Base-by-base conservation (phyloP, 2,888 invertebrate species). In the Lacanobia oleracea region DNA sequence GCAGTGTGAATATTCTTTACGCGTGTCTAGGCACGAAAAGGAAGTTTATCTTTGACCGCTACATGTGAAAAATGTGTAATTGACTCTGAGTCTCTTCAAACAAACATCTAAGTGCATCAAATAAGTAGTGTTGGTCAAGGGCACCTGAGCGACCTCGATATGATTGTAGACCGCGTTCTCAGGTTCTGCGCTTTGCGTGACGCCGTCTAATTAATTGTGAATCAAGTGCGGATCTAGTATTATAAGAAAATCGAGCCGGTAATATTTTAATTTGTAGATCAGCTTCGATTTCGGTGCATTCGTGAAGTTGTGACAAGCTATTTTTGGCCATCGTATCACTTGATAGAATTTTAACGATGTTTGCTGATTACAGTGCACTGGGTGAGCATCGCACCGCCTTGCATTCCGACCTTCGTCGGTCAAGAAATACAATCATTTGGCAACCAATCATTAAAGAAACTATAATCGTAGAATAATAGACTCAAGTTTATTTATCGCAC, bases 361-460 rank as follows among this genome's bases (percentile, higher is more conserved):
- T 88, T 86, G 83, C 85, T 86, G 84, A 87, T 87, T 90, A 88
- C 86, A 87, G 82, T 84, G 83, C 78, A 79, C 86, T 79, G 81
- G 88, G 93, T 92, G 93, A 93, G 93, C 92, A 93, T 92, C 89
- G 89, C 86, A 88, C 88, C 86, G 88, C 90, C 88, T 89, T 87
- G 91, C 91, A 91, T 92, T 91, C 90, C 89, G 93, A 94, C 94
- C 94, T 95, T 94, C 94, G 87, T 89, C 87, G 92, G 92, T 93
- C 93, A 94, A 94, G 94, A 94, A 95, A 93, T 93, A 93, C 92
- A 93, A 91, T 92, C 91, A 91, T 93, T 91, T 89, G 92, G 87
- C 79, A 85, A 88, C 88, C 89, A 90, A 93, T 94, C 91, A 92
- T 89, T 91, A 91, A 90, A 89, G 89, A 88, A 84, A 89, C 86